Conservation (phyloP, 2,888 invertebrate species). For the Hemicrepidius hirtus region DNA sequence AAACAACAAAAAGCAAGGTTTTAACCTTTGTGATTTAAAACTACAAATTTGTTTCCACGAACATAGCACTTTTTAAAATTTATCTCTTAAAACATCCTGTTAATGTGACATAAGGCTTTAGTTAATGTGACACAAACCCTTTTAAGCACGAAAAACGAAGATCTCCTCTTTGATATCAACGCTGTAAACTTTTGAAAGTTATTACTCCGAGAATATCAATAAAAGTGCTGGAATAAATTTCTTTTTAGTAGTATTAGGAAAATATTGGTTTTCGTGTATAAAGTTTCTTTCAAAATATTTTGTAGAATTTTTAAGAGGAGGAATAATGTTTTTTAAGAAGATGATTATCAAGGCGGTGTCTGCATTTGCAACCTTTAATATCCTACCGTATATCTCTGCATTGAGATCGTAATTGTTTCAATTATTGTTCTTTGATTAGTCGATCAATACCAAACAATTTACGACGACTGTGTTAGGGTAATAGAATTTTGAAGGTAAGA, state of each 20-base stretch:
- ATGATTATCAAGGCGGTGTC: background rate
- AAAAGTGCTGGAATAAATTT: constrained; percentile 18
- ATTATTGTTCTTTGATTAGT: no score
- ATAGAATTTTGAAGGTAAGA: no score
- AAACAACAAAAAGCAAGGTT: constrained; percentile 18
- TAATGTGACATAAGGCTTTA: background rate
- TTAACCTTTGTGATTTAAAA: constrained; percentile 26
- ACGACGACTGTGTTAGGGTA: no score
- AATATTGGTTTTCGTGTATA: background rate
- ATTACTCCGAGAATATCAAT: constrained; percentile 11
- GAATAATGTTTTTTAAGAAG: background rate
- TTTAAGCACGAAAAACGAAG: background rate
- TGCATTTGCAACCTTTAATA: no score
- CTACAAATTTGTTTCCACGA: constrained; percentile 21
- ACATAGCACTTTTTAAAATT: constrained; percentile 6
- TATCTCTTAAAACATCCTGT: background rate
- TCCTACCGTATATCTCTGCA: no score
- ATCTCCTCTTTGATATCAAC: background rate
- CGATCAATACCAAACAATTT: no score
- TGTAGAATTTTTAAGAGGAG: background rate
- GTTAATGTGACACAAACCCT: background rate
- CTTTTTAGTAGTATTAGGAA: constrained; percentile 9
- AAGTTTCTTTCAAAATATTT: constrained; percentile 6
- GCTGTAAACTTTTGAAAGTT: background rate
- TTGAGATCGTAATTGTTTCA: no score